Conservation (phyloP, 2,113 vertebrate genomes). For the Xerus inauris region DNA sequence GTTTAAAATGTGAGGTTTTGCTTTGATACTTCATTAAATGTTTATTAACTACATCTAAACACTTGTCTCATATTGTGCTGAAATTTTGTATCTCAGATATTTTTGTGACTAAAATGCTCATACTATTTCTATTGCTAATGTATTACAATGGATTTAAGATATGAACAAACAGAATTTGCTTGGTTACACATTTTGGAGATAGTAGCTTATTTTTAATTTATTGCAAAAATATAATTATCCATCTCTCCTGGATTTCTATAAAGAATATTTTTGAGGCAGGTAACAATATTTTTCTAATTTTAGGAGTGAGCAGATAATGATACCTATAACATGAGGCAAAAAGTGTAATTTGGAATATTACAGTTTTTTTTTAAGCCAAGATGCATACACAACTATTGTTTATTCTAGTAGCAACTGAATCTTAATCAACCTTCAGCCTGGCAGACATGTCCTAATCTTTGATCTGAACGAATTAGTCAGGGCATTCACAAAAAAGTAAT, state of each 20-base stretch:
- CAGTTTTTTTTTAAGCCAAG: slow-evolving; percentile 64
- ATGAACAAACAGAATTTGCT: background rate
- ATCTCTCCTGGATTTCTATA: background rate
- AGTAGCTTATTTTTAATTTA: background rate
- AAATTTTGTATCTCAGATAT: background rate
- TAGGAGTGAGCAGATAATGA: background rate
- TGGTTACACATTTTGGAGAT: background rate
- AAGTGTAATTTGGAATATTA: slow-evolving; percentile 68
- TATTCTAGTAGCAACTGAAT: slow-evolving; percentile 84
- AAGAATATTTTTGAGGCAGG: background rate
- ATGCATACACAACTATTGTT: slow-evolving; percentile 83
- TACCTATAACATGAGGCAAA: slow-evolving; percentile 46
- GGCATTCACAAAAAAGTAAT: slow-evolving; percentile 88
- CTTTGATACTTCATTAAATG: slow-evolving; percentile 29
- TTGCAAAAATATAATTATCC: background rate
- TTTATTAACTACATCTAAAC: background rate
- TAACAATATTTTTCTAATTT: background rate
- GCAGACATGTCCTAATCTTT: slow-evolving; percentile 87
- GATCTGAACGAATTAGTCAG: slow-evolving; percentile 89
- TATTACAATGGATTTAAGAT: background rate
- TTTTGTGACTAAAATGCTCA: background rate
- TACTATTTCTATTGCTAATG: background rate
- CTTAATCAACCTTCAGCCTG: slow-evolving; percentile 85
- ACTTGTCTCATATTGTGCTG: background rate
- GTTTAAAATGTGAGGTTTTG: slow-evolving; percentile 16